Evolutionary conservation across 2,888 invertebrate genomes (phyloP), one percentile per base, ranked within the genome.

Genomic region (Tortrix viridana): DNA sequence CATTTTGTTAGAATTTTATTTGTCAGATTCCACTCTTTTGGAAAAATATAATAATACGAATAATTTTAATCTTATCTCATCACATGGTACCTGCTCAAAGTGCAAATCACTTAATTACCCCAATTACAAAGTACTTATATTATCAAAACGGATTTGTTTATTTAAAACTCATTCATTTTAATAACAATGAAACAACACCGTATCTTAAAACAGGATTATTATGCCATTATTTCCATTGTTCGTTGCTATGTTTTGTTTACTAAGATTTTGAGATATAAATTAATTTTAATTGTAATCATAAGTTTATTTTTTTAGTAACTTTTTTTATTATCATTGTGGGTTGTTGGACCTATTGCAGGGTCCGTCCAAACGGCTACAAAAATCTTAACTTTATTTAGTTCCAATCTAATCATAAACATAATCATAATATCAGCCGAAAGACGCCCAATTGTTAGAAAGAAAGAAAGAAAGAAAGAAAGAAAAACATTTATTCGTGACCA

Each of bases 91-190:
- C 52, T 9, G 23, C 43, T 56, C 57, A 32, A 56, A n/a, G 37
- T 57, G 56, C 19, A 58, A 63, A 57, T 46, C 50, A 41, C 57
- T 58, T 58, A 52, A 63, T 63, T 41, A 43, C 22, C 16, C 16
- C 32, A 56, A 58, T 63, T 53, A 57, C 47, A 20, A 58, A 52
- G 58, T 56, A 50, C 14, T 9, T 37, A 50, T 63, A 47, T 52
- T 44, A 56, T 50, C 53, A 57, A 46, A 57, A 16, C 12, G 53
- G 58, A 63, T 43, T 22, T 47, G 32, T 47, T 48, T 52, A 63
- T 63, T 63, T 41, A 43, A 58, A 63, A 53, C 41, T 53, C 53
- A 58, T 63, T 62, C 38, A 46, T 23, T 47, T 43, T 20, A n/a
- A 63, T 61, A 41, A 63, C 41, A 16, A 47, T 26, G 7, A 41